Evolutionary conservation across 2,797 vertebrate species (phyloP).

Genomic region (Thunnus albacares): DNA sequence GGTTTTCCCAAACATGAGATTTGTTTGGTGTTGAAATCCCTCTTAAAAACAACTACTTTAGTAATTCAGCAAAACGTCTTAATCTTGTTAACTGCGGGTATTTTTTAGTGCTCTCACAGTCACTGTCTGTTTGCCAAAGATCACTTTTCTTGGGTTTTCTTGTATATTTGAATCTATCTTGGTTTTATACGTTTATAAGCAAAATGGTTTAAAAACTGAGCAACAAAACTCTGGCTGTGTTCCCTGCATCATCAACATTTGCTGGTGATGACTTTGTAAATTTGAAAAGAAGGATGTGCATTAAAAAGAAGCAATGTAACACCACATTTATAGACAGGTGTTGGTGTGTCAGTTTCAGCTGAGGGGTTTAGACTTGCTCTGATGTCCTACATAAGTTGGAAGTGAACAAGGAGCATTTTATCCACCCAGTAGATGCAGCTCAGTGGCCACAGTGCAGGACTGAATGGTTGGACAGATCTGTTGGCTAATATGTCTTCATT

Average conservation of each 20-base stretch:
- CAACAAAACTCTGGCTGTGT: not conserved
- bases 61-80: not conserved
- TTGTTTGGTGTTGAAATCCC: not conserved
- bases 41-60: not conserved
- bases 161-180: not conserved
- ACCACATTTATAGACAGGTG: not conserved
- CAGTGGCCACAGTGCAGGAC: not conserved
- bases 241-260: not conserved
- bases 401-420: not conserved
- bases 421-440: slow-evolving; percentile 3
- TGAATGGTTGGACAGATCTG: not conserved
- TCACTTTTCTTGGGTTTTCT: not conserved
- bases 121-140: not conserved
- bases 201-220: not conserved
- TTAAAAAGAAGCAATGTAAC: not conserved
- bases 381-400: not conserved
- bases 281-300: not conserved
- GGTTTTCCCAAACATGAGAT: not conserved
- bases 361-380: not conserved
- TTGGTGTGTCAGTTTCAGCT: not conserved
- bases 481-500: not conserved
- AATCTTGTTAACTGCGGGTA: not conserved
- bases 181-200: not conserved
- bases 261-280: not conserved
- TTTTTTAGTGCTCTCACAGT: too few relatives aligned